A percentile compares a stretch with the other conserved stretches of the same genome.
Evolutionary conservation across 2,113 vertebrate species (phyloP).

Genomic region (Triplophysa siluroides): DNA sequence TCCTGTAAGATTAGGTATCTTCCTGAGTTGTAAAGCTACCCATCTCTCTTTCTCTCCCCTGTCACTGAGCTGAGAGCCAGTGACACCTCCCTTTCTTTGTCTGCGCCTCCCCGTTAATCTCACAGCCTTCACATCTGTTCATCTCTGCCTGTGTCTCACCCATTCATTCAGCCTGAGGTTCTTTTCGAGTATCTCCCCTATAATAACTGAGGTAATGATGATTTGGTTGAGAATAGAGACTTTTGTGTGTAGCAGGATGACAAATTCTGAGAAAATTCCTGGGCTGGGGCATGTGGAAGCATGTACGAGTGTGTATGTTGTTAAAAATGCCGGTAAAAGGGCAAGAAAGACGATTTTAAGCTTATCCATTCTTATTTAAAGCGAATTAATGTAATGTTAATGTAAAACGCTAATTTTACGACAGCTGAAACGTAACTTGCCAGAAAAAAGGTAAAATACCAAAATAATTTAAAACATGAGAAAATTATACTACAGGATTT

Average conservation of each 20-base stretch:
- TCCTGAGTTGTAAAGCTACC: neutral
- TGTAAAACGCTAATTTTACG: too few species aligned
- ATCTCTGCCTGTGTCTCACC: neutral
- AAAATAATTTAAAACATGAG: too few species aligned
- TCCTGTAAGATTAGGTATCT: constrained; percentile 23
- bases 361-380: too few species aligned
- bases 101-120: constrained; percentile 7
- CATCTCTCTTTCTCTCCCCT: constrained; percentile 2
- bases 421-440: too few species aligned
- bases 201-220: constrained; percentile 27
- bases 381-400: too few species aligned
- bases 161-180: constrained; percentile 16
- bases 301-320: neutral
- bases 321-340: neutral
- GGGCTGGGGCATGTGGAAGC: neutral
- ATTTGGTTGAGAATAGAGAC: constrained; percentile 15
- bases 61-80: neutral
- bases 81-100: constrained; percentile 8
- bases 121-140: constrained; percentile 23
- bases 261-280: constrained; percentile 2
- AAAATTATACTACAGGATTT: too few species aligned
- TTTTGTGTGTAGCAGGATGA: neutral
- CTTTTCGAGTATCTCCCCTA: neutral
- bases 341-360: neutral
- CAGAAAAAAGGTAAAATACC: too few species aligned